These are phyloP conservation scores for Meganola albula DNA, from an alignment of 2,888 invertebrate genomes.

Conservation along the genomic window DNA sequence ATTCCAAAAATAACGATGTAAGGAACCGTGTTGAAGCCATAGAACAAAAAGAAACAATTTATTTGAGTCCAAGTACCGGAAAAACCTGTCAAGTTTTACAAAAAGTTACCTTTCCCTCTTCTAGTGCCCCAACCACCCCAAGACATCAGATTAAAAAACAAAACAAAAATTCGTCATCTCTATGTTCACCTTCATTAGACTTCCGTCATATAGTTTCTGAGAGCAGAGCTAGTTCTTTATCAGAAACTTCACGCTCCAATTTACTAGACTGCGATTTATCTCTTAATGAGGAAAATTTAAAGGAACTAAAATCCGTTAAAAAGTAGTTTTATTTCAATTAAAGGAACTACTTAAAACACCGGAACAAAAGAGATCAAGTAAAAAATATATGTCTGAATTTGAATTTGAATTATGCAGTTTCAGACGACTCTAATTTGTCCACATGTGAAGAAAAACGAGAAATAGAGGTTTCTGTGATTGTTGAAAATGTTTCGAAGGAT, in stretches of 20 bases:
- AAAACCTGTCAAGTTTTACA: constrained; percentile 22
- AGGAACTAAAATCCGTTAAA: too few relatives aligned
- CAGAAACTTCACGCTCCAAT: constrained; percentile 24
- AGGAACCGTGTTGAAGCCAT: not conserved
- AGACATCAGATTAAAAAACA: too few relatives aligned
- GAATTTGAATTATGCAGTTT: too few relatives aligned
- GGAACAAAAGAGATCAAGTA: not conserved
- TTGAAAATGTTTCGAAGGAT: constrained; percentile 14
- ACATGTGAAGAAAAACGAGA: not conserved
- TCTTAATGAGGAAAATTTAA: not conserved
- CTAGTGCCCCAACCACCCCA: too few relatives aligned
- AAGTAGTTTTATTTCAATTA: too few relatives aligned
- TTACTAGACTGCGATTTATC: constrained; percentile 17
- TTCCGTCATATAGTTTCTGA: constrained; percentile 11
- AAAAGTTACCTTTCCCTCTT: constrained; percentile 17
- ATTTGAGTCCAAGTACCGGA: constrained; percentile 19
- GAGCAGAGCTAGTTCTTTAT: constrained; percentile 22
- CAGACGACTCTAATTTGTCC: not conserved
- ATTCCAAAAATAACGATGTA: not conserved
- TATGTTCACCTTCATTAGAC: not conserved
- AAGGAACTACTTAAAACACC: too few relatives aligned
- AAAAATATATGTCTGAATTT: not conserved
- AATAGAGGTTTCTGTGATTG: constrained; percentile 5
- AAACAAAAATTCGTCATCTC: not conserved
- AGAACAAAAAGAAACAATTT: constrained; percentile 4